These are phyloP conservation scores for Tenthredo amoena DNA, from an alignment of 2,888 invertebrate genomes.

Conservation along the genomic window DNA sequence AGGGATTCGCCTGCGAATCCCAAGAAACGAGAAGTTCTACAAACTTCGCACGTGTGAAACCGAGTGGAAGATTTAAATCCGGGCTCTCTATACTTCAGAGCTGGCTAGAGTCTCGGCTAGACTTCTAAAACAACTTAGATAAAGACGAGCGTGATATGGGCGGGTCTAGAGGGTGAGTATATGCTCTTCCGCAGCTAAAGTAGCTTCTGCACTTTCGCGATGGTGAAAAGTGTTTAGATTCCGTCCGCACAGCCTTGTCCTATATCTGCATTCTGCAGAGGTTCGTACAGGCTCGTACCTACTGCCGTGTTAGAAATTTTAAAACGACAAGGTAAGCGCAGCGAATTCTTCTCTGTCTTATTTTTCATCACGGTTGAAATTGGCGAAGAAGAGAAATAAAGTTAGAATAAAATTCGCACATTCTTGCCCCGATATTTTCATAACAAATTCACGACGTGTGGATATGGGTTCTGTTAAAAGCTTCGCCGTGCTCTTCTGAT, in stretches of 20 bases:
- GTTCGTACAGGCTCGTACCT: background rate
- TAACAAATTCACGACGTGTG: too few relatives aligned
- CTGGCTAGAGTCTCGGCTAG: background rate
- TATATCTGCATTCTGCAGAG: slow-evolving; percentile 23
- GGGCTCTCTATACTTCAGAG: background rate
- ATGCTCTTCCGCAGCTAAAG: slow-evolving; percentile 6
- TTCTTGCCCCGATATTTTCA: too few relatives aligned
- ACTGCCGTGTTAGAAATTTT: background rate
- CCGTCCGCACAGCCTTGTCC: slow-evolving; percentile 31
- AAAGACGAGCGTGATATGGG: slow-evolving; percentile 5
- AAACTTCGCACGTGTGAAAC: background rate
- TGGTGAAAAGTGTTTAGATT: slow-evolving; percentile 14
- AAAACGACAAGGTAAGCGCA: background rate
- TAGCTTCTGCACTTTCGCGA: slow-evolving; percentile 4
- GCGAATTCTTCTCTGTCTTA: background rate
- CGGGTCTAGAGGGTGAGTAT: background rate
- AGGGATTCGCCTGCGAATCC: background rate
- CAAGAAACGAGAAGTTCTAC: background rate
- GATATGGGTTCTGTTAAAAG: too few relatives aligned
- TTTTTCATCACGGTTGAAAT: background rate
- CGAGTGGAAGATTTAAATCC: background rate
- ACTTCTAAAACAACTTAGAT: background rate
- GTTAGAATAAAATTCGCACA: background rate
- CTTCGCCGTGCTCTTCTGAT: background rate
- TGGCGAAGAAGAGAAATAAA: background rate